A percentile compares a stretch with the other conserved stretches of the same genome.
Evolutionary conservation across 92 coral and sea anemone genomes (phyloP).

Genomic region (Zoanthus gigantus): DNA sequence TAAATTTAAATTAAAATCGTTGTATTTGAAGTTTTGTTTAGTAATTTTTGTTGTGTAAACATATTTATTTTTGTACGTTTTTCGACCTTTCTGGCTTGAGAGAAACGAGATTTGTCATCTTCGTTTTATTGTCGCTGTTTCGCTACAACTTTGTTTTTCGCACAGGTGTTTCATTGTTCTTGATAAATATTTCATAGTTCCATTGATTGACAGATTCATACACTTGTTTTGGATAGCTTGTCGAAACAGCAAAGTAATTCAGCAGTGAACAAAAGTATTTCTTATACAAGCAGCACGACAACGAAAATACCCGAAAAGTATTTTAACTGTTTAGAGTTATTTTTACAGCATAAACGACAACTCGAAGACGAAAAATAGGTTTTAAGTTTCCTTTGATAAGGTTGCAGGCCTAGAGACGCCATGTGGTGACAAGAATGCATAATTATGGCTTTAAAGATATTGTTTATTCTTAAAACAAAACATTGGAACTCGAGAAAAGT

Average conservation of each 20-base stretch:
- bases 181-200: background rate
- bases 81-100: too few species aligned
- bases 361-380: background rate
- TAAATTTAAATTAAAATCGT: too few species aligned
- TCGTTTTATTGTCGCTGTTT: background rate
- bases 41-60: too few species aligned
- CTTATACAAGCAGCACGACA: background rate
- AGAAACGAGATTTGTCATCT: too few species aligned
- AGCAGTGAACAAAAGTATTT: background rate
- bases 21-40: too few species aligned
- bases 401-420: constrained; percentile 40
- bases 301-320: background rate
- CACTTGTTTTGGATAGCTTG: background rate
- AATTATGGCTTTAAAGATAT: constrained; percentile 5
- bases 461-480: constrained; percentile 29
- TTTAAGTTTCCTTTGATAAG: constrained; percentile 11
- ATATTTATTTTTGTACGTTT: too few species aligned
- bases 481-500: background rate
- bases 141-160: background rate
- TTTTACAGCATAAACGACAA: background rate
- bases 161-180: constrained; percentile 23
- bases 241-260: background rate
- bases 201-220: constrained; percentile 20
- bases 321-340: background rate
- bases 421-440: constrained; percentile 33